Conservation (phyloP, 2,797 vertebrate species). For the Brachyrhaphis roseni region DNA sequence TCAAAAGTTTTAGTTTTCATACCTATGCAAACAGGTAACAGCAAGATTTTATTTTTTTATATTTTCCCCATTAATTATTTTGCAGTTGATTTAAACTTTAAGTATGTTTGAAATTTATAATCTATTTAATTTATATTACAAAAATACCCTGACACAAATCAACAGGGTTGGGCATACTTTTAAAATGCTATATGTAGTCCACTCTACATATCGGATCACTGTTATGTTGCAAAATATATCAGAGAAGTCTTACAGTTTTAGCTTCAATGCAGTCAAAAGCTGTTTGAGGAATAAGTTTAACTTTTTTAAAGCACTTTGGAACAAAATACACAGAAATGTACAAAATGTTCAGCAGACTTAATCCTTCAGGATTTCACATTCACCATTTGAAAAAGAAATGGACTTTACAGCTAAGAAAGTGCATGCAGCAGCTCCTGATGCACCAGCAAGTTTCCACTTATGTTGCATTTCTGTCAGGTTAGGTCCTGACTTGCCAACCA, state of each 20-base stretch:
- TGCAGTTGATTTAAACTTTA: not conserved
- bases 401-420: conserved; percentile 27
- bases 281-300: not conserved
- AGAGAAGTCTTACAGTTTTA: not conserved
- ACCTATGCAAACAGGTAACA: not conserved
- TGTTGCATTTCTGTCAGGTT: conserved; percentile 69
- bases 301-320: not conserved
- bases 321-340: not conserved
- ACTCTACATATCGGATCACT: not conserved
- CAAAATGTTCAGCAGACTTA: not conserved
- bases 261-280: not conserved
- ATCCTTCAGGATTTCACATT: not conserved
- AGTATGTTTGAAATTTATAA: not conserved
- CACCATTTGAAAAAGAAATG: not conserved
- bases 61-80: not conserved
- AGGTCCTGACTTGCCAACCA: conserved; percentile 39
- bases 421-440: conserved; percentile 37
- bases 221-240: not conserved
- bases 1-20: not conserved
- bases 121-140: not conserved
- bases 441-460: conserved; percentile 65
- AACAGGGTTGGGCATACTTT: not conserved
- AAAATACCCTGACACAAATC: not conserved
- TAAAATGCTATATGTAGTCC: not conserved
- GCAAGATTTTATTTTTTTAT: not conserved